Base-by-base conservation (phyloP, 2,888 invertebrate genomes). In the Pristionchus arcanus region DNA sequence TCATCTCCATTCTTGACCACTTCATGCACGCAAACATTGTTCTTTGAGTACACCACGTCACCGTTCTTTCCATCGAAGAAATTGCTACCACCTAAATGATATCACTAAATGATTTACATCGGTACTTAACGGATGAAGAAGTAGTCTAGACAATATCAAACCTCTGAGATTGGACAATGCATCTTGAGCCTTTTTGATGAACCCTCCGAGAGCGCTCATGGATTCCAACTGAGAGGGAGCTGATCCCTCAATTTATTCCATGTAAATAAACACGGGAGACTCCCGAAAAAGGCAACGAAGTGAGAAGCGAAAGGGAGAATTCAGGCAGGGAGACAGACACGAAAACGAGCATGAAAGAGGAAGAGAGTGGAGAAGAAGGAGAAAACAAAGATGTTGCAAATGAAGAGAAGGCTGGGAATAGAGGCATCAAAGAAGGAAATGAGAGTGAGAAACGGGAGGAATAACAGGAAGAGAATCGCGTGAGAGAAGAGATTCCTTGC, bases 11-110 rank as follows among this genome's bases (percentile, higher is more conserved):
- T 59, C 83, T 89, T 83, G 21, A 31, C 63, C 19, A 89, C 89
- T 83, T 98, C 98, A 96, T 98, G 98, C 83, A 98, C 98, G 95
- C 98, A 98, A 63, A 98, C 98, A 96, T 98, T 98, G 95, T 98
- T 98, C 96, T 98, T 98, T 90, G 96, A 96, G 93, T 95, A 96
- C 84, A 96, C 96, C 28, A 96, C 95, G 93, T 96, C 96, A 21
- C 96, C 96, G 93, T 96, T 96, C 55, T 96, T 93, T 53, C 95
- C 95, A 74, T 94, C 90, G 89, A 95, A 94, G 89, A 92, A 92
- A 59, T 93, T 94, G 90, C 92, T 92, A 37, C 90, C 92, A 55
- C 94, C 94, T 94, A 91, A 83, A 89, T 4, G 25, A 25, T 7
- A 66, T 59, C 34, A 83, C 7, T 5, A 83, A 21, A 9, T 55